Evolutionary conservation across 2,113 vertebrate species (phyloP).

Genomic region (Asarcornis scutulata): DNA sequence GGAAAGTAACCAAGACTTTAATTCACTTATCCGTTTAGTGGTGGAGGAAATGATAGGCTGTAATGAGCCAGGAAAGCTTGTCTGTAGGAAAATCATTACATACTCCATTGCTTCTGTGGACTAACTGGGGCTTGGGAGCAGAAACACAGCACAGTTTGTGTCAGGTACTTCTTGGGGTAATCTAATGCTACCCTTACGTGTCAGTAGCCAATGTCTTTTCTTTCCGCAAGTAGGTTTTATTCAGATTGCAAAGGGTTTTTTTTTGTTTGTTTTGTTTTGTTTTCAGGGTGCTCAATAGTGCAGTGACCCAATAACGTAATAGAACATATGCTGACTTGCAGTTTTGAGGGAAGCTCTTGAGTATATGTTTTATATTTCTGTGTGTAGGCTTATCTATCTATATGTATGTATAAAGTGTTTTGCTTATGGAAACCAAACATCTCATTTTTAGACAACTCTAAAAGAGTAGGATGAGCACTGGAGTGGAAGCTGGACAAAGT

Average conservation of each 20-base stretch:
- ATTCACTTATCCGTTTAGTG: not conserved
- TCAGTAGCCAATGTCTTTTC: not conserved
- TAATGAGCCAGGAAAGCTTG: conserved; percentile 29
- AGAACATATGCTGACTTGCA: not conserved
- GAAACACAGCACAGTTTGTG: not conserved
- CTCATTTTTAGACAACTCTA: not conserved
- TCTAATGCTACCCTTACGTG: not conserved
- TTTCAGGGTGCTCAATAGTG: not conserved
- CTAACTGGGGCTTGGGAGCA: not conserved
- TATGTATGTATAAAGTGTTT: not conserved
- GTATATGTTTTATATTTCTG: not conserved
- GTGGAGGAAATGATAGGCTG: not conserved
- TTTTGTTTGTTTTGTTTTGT: not conserved
- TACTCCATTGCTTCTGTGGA: not conserved
- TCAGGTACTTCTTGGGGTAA: not conserved
- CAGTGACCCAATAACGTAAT: not conserved
- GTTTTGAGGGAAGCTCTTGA: not conserved
- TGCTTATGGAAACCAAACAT: not conserved
- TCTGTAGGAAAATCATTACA: conserved; percentile 14
- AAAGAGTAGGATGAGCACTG: not conserved
- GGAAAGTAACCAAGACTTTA: not conserved
- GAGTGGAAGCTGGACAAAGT: not conserved
- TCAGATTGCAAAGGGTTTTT: not conserved
- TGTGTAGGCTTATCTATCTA: not conserved
- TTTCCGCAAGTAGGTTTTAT: not conserved